Conservation (phyloP, 2,888 invertebrate species). For the Pheosia tremula region DNA sequence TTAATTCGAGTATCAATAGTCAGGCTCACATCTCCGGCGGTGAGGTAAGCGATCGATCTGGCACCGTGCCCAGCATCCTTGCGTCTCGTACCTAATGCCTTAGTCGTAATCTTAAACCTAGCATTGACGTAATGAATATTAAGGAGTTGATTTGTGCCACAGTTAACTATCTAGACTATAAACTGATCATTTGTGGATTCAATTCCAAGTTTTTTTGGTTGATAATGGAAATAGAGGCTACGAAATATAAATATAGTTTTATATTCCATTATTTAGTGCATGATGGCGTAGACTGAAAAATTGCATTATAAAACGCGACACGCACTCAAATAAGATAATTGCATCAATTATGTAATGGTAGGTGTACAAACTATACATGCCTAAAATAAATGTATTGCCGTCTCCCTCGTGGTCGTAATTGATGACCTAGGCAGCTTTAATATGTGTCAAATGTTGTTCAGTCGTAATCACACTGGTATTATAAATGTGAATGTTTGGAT, state of each 20-base stretch:
- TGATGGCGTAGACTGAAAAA: too few species aligned
- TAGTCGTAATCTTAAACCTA: conserved; percentile 16
- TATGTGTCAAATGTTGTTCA: too few species aligned
- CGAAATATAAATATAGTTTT: background rate
- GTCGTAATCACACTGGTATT: too few species aligned
- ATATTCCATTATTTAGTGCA: too few species aligned
- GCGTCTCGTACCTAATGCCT: conserved; percentile 42
- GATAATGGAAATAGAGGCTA: background rate
- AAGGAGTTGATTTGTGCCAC: conserved; percentile 10
- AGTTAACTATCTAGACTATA: background rate
- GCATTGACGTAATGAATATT: conserved; percentile 18
- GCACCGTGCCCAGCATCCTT: conserved; percentile 49
- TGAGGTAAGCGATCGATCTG: conserved; percentile 57
- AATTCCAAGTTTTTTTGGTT: background rate
- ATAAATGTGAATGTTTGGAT: too few species aligned
- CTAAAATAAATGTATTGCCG: too few species aligned
- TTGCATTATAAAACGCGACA: too few species aligned
- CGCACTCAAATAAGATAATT: too few species aligned
- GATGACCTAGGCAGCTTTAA: too few species aligned
- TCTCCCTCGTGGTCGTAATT: too few species aligned
- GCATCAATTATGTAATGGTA: too few species aligned
- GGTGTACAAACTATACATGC: too few species aligned
- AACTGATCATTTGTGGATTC: background rate
- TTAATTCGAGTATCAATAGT: conserved; percentile 8
- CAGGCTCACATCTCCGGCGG: background rate